Evolutionary conservation across 2,888 invertebrate genomes (phyloP).

Genomic region (Eupelmus urozonus): DNA sequence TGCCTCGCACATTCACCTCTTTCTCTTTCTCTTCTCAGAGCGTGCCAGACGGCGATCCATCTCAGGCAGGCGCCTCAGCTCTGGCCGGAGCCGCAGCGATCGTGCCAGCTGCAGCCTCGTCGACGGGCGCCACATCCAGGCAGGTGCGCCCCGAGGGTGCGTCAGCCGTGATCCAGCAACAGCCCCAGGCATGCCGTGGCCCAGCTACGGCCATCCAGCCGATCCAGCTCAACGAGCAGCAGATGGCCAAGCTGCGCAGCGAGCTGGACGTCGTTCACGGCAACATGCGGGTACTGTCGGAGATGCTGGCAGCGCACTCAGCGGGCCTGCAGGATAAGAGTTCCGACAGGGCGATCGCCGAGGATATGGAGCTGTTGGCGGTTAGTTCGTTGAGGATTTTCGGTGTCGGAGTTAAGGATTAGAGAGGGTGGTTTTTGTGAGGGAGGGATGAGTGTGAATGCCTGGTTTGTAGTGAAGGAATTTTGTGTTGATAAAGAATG

Average conservation of each 20-base stretch:
- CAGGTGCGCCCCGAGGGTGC: neutral
- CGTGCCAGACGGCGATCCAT: conserved; percentile 72
- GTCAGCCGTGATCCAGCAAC: conserved; percentile 26
- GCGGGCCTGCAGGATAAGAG: conserved; percentile 40
- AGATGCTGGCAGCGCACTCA: conserved; percentile 87
- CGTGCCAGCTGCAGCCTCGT: conserved; percentile 54
- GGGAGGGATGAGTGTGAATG: too few species aligned
- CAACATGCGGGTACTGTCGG: conserved; percentile 95
- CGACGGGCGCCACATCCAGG: conserved; percentile 22
- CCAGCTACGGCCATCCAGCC: conserved; percentile 67
- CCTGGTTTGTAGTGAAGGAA: too few species aligned
- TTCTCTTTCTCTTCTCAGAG: conserved; percentile 68
- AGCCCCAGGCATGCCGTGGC: conserved; percentile 41
- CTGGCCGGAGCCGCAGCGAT: conserved; percentile 26
- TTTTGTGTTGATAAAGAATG: too few species aligned
- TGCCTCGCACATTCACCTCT: too few species aligned
- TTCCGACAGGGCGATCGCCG: conserved; percentile 28
- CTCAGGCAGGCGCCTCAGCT: conserved; percentile 62
- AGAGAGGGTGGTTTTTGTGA: too few species aligned
- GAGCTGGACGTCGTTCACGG: conserved; percentile 96
- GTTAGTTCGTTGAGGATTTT: conserved; percentile 23
- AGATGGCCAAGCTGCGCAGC: conserved; percentile 91
- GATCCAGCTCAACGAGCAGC: conserved; percentile 84
- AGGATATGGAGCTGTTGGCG: conserved; percentile 54
- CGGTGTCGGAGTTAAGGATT: too few species aligned